Evolutionary conservation across 2,888 invertebrate species (phyloP), one percentile per base, ranked within the genome.

Genomic region (Idaea biselata): DNA sequence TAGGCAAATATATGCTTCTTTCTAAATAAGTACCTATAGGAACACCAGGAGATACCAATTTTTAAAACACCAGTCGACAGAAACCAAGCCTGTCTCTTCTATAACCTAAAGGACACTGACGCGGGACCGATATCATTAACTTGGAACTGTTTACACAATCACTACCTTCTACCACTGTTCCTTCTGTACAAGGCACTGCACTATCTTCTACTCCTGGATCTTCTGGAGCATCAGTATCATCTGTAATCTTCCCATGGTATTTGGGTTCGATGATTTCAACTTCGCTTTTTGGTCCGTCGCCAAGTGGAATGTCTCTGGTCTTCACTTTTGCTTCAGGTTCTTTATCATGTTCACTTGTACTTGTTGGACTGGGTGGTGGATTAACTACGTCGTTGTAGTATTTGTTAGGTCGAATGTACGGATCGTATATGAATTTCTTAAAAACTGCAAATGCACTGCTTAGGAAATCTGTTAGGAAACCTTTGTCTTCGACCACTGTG

Each of bases 51-150:
- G 16, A 16, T 4, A 16, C 16, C 8, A n/a, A 11, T 44, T 17
- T 18, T 70, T 73, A 78, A 68, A 87, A 83, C 4, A 72, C 65
- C 4, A 76, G 63, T 73, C 88, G 79, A 61, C 90, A 91, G 64
- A 73, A 81, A 1, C 90, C 90, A 6, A 85, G 69, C 74, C 83
- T 76, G 65, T 90, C 91, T 16, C 68, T 73, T 62, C 79, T 82
- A 55, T 88, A 91, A 0, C 91, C 91, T 17, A 67, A 59, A 0
- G 91, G 91, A 63, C 91, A 91, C 59, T 90, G 88, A 56, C 66
- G 72, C 1, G 91, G 91, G 16, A 91, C 75, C 1, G 84, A 77
- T 58, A 89, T 65, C n/a, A 91, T 81, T 58, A 86, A 76, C 62
- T 80, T 84, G 8, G 84, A 84, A 66, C 77, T 79, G 17, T 84